Base-by-base conservation (phyloP, 2,113 vertebrate genomes). In the Peromyscus californicus region DNA sequence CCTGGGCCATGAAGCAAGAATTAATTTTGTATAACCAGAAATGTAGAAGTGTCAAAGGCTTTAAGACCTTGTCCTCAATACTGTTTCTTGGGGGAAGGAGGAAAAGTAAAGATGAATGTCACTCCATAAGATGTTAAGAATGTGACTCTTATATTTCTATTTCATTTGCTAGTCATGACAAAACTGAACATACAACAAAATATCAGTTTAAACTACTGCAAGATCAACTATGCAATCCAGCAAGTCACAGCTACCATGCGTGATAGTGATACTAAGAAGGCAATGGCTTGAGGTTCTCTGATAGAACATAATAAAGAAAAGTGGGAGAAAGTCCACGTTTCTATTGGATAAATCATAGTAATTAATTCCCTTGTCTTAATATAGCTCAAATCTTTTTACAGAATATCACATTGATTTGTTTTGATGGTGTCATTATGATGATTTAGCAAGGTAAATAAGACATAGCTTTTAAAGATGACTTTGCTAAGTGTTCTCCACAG, bases 51-150 rank as follows among this genome's bases (percentile, higher is more conserved):
- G 0, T 42, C 39, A 61, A 15, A 74, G 19, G 59, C 22, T 84
- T 9, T 36, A 45, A 21, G 13, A 2, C 7, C 16, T 7, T 57
- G 5, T 1, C n/a, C 0, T 79, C 31, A 83, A 0, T 33, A 75
- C 19, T 9, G n/a, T 10, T 13, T 93, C 45, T 94, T 54, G 5
- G 4, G 9, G 16, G 15, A 39, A 24, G 29, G 13, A 76, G 5
- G 5, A 51, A 91, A 93, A 48, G 7, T 87, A 67, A 11, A 95
- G 4, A 45, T 57, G 12, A 78, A 54, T 45, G n/a, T 0, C 7
- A 54, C 15, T 45, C 6, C 21, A 22, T 39, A 54, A 67, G 12
- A 4, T 72, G 8, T 79, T 72, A 93, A 22, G 13, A 65, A 83
- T 54, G 5, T 78, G 7, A 91, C 22, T 82, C 79, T 36, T 26